phyloP scores from a whole-genome alignment of 2,113 vertebrate genomes.

The Gallinago undulata region DNA sequence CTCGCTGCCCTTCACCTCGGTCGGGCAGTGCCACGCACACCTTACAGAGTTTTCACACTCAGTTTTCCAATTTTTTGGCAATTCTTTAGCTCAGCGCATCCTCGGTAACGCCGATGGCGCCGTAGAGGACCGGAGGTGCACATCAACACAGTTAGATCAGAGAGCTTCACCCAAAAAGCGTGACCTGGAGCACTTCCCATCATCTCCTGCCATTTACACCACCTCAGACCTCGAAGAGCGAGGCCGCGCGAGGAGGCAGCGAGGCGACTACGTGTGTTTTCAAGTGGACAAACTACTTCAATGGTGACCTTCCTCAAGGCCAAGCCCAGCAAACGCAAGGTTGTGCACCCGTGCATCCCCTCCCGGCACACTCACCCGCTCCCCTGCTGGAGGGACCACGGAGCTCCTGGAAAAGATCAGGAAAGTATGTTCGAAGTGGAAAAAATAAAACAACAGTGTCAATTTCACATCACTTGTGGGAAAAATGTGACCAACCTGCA shows the following conservation, averaged over 20 bases:
- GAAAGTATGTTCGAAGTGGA: not conserved
- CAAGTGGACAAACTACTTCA: not conserved
- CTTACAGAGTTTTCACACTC: too few relatives aligned
- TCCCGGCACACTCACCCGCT: not conserved
- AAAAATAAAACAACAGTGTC: not conserved
- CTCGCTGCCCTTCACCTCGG: rapidly evolving
- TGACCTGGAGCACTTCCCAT: not conserved
- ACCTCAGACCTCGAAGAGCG: not conserved
- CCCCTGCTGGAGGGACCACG: not conserved
- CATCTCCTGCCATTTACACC: not conserved
- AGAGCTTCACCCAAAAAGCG: not conserved
- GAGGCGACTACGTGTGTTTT: not conserved
- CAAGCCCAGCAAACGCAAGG: not conserved
- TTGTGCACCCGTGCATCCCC: rapidly evolving
- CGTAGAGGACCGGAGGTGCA: rapidly evolving
- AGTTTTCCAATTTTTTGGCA: too few relatives aligned
- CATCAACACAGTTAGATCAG: rapidly evolving
- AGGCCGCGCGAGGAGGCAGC: not conserved
- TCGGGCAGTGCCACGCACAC: rapidly evolving
- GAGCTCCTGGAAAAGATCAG: not conserved
- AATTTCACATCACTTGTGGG: rapidly evolving
- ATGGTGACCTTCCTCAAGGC: not conserved
- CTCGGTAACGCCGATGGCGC: rapidly evolving
- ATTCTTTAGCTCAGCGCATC: not conserved
- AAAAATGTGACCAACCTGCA: not conserved